Evolutionary conservation across 1,140 invertebrate genomes (phyloP).

Genomic region (Pseudomyrmex dendroicus): DNA sequence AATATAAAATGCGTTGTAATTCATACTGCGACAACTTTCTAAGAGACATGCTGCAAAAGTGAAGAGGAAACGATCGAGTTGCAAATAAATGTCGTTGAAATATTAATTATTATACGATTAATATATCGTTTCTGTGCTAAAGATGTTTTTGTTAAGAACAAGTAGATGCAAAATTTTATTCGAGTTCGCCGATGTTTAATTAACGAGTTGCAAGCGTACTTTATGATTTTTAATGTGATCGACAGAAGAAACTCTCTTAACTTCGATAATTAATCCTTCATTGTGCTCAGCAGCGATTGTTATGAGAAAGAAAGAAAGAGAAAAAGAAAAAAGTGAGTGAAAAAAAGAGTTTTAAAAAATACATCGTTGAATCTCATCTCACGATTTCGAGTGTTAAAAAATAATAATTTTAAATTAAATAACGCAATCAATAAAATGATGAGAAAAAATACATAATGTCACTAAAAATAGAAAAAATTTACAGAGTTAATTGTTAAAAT

Average conservation of each 20-base stretch:
- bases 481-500: too few species aligned
- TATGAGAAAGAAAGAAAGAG: neutral
- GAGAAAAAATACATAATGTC: too few species aligned
- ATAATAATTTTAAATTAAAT: too few species aligned
- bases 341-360: too few species aligned
- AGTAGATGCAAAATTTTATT: neutral
- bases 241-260: neutral
- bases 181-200: neutral
- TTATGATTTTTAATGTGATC: neutral
- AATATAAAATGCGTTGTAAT: neutral
- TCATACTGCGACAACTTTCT: neutral
- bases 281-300: neutral
- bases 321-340: too few species aligned
- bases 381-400: too few species aligned
- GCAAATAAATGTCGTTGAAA: neutral
- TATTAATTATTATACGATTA: neutral
- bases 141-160: neutral
- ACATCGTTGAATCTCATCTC: too few species aligned
- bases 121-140: neutral
- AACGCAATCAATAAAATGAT: too few species aligned
- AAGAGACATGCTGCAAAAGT: slow-evolving; percentile 10
- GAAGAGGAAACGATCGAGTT: neutral
- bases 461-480: too few species aligned
- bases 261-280: neutral
- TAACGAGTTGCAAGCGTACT: neutral